These are phyloP conservation scores for Drosophila mimica DNA, from an alignment of 2,888 invertebrate species.

Conservation along the genomic window DNA sequence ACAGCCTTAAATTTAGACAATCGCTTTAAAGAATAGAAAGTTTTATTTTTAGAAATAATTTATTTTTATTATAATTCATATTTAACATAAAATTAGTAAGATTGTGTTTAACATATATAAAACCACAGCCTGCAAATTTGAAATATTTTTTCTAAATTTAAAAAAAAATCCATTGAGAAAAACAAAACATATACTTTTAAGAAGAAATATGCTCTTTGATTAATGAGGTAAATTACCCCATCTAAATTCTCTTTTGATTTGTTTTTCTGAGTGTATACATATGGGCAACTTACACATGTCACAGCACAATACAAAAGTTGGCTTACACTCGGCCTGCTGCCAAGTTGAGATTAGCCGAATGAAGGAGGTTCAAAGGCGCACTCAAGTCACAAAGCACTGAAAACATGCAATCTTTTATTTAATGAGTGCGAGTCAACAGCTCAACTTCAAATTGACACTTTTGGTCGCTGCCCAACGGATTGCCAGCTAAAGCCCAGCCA, in stretches of 20 bases:
- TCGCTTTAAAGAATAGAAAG: not conserved
- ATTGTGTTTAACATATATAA: not conserved
- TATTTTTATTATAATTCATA: no score
- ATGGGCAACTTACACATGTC: constrained; percentile 13
- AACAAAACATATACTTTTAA: no score
- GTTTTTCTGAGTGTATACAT: not conserved
- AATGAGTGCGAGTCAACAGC: constrained; percentile 78
- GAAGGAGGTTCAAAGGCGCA: not conserved
- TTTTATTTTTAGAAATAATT: no score
- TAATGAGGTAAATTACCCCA: not conserved
- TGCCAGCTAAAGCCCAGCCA: constrained; percentile 39
- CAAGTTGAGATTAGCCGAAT: constrained; percentile 47
- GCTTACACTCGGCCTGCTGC: constrained; percentile 27
- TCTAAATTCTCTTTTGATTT: not conserved
- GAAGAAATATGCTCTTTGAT: no score
- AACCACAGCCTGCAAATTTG: no score
- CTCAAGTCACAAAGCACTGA: constrained; percentile 64
- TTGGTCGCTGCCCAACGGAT: constrained; percentile 40
- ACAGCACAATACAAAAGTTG: constrained; percentile 43
- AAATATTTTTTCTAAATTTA: no score
- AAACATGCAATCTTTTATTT: constrained; percentile 79
- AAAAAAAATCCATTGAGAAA: no score
- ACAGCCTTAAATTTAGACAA: not conserved
- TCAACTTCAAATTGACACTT: constrained; percentile 76
- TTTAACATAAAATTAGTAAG: no score